These are phyloP conservation scores for Mongoloraphidia duomilia DNA, from an alignment of 2,888 invertebrate species.

Conservation along the genomic window DNA sequence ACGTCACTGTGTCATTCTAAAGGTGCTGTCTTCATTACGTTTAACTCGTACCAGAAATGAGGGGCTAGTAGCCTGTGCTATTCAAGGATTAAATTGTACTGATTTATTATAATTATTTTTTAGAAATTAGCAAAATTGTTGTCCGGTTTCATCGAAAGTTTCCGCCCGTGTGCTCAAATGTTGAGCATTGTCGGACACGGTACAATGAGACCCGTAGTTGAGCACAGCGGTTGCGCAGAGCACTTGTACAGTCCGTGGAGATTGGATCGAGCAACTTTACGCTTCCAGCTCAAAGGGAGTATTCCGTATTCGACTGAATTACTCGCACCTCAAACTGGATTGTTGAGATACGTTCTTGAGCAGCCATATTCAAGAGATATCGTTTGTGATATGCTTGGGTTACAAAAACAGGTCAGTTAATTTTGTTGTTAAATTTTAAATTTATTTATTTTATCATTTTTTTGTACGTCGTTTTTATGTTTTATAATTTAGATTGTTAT, in stretches of 20 bases:
- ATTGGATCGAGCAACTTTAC: slow-evolving; percentile 68
- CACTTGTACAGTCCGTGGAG: slow-evolving; percentile 88
- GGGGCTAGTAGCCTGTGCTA: too few species aligned
- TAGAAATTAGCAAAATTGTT: slow-evolving; percentile 74
- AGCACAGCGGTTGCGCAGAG: slow-evolving; percentile 82
- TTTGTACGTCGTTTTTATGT: too few species aligned
- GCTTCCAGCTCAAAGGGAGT: slow-evolving; percentile 55
- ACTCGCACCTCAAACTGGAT: slow-evolving; percentile 73
- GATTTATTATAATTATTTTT: slow-evolving; percentile 18
- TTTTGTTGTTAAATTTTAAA: slow-evolving; percentile 12
- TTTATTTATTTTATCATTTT: slow-evolving; percentile 7
- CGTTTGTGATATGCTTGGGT: slow-evolving; percentile 87
- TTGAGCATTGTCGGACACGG: slow-evolving; percentile 83
- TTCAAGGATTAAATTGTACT: neutral
- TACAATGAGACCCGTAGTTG: slow-evolving; percentile 85
- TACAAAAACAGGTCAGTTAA: slow-evolving; percentile 69
- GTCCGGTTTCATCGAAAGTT: slow-evolving; percentile 82
- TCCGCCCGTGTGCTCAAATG: slow-evolving; percentile 89
- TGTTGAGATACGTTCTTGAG: slow-evolving; percentile 79
- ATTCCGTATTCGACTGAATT: slow-evolving; percentile 82
- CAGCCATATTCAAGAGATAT: slow-evolving; percentile 94
- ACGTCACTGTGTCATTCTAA: too few species aligned
- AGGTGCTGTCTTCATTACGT: neutral
- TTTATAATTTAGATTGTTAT: neutral
- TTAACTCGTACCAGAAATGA: neutral